A percentile compares a stretch with the other conserved stretches of the same genome.
Conservation (phyloP, 2,113 vertebrate species). For the Takifugu bimaculatus region DNA sequence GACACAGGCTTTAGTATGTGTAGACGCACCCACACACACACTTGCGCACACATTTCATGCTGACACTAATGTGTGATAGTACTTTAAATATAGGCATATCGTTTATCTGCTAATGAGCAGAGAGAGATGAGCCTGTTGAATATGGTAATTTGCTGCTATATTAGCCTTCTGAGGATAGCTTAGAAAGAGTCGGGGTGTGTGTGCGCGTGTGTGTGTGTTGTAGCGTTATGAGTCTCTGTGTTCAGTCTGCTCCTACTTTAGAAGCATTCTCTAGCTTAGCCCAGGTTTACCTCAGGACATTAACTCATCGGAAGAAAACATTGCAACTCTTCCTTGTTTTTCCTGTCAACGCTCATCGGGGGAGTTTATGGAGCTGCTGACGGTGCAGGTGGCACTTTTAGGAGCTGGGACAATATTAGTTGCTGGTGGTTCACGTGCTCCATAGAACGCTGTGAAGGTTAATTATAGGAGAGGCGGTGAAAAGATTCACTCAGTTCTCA, state of each 20-base stretch:
- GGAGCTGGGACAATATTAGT: slow-evolving; percentile 6
- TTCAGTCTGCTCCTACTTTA: slow-evolving; percentile 2
- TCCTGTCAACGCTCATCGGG: too few relatives aligned
- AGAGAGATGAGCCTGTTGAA: slow-evolving; percentile 96
- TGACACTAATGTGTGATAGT: slow-evolving; percentile 74
- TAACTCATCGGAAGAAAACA: too few relatives aligned
- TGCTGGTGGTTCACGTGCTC: slow-evolving; percentile 34
- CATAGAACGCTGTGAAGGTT: slow-evolving; percentile 25
- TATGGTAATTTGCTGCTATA: slow-evolving; percentile 96
- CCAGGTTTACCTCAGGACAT: too few relatives aligned
- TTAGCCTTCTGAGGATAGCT: slow-evolving; percentile 92
- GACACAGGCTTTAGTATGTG: slow-evolving; percentile 11
- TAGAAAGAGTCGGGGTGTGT: slow-evolving; percentile 78
- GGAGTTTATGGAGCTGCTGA: too few relatives aligned
- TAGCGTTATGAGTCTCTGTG: slow-evolving; percentile 61
- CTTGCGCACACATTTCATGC: slow-evolving; percentile 40
- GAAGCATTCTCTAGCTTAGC: slow-evolving; percentile 1
- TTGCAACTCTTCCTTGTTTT: too few relatives aligned
- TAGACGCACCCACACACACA: slow-evolving; percentile 27
- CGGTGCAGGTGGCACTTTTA: too few relatives aligned
- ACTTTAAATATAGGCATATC: slow-evolving; percentile 97
- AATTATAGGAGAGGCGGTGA: slow-evolving; percentile 22
- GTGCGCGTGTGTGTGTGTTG: slow-evolving; percentile 59
- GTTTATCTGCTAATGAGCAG: slow-evolving; percentile 92
- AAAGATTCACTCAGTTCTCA: slow-evolving; percentile 22